Percentiles rank a stretch among this genome's conserved stretches.
phyloP scores from a whole-genome alignment of 1,140 invertebrate species.

The Belonocnema kinseyi region DNA sequence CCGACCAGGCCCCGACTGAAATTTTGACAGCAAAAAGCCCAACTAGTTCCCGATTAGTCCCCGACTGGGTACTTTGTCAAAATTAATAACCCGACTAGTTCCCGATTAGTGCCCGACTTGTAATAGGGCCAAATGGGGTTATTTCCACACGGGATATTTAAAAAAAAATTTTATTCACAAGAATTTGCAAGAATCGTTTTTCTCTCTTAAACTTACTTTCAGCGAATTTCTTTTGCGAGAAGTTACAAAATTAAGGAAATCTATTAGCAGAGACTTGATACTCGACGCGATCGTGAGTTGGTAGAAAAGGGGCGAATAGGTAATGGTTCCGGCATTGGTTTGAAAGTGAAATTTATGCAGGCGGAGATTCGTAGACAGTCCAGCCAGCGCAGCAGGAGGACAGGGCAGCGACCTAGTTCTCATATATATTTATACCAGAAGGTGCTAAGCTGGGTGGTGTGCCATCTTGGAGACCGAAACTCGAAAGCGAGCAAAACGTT shows the following conservation, averaged over 20 bases:
- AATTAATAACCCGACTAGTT: too few species aligned
- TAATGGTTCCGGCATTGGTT: conserved; percentile 21
- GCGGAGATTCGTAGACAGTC: conserved; percentile 42
- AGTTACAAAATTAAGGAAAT: not conserved
- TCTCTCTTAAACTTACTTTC: too few species aligned
- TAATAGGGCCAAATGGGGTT: too few species aligned
- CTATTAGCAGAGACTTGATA: conserved; percentile 22
- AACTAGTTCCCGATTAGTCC: too few species aligned
- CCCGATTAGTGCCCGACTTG: too few species aligned
- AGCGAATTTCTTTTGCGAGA: too few species aligned
- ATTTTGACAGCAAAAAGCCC: too few species aligned
- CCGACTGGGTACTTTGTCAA: too few species aligned
- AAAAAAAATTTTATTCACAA: too few species aligned
- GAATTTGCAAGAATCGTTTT: too few species aligned
- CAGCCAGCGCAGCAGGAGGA: conserved; percentile 39
- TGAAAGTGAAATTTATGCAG: conserved; percentile 47
- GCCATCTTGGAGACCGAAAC: conserved; percentile 54
- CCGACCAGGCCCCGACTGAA: too few species aligned
- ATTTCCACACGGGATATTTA: too few species aligned
- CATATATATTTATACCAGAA: conserved; percentile 70
- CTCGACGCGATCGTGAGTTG: not conserved
- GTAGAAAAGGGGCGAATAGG: conserved; percentile 23
- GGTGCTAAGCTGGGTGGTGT: conserved; percentile 57
- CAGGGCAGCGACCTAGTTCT: conserved; percentile 69
- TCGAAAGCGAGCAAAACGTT: conserved; percentile 42